phyloP scores from a whole-genome alignment of 1,140 invertebrate genomes.

The Caenorhabditis latens region DNA sequence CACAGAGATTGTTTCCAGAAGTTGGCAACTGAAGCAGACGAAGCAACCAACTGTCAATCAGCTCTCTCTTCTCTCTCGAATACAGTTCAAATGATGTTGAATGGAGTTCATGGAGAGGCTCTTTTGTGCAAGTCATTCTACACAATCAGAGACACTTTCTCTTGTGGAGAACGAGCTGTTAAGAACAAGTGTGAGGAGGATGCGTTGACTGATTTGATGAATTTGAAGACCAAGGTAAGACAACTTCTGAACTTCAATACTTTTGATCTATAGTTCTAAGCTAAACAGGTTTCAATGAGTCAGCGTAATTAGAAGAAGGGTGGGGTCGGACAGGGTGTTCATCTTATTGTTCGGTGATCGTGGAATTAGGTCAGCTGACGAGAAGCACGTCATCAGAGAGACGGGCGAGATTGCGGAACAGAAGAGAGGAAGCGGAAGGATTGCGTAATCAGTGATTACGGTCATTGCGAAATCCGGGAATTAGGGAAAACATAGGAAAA shows the following conservation, averaged over 20 bases:
- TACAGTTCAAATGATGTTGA: conserved; percentile 70
- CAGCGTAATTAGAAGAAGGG: too few relatives aligned
- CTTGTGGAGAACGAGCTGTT: conserved; percentile 72
- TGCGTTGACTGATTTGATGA: conserved; percentile 66
- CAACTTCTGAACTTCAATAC: not conserved
- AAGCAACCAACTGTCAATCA: conserved; percentile 70
- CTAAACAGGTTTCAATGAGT: too few relatives aligned
- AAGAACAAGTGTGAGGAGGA: conserved; percentile 66
- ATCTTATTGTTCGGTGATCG: too few relatives aligned
- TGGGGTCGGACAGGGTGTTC: too few relatives aligned
- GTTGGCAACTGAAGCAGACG: conserved; percentile 62
- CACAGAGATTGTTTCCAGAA: conserved; percentile 67
- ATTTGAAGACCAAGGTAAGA: conserved; percentile 70
- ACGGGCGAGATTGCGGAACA: too few relatives aligned
- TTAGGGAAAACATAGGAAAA: too few relatives aligned
- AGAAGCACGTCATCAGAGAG: too few relatives aligned
- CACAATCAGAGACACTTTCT: conserved; percentile 70
- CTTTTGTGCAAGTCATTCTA: conserved; percentile 76
- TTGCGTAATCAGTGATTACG: not conserved
- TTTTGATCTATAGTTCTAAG: too few relatives aligned
- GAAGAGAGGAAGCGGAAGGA: not conserved
- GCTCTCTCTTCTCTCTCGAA: conserved; percentile 69
- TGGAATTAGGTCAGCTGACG: too few relatives aligned
- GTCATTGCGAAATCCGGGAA: too few relatives aligned
- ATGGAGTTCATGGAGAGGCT: conserved; percentile 76